A percentile compares a stretch with the other conserved stretches of the same genome.
Evolutionary conservation across 1,140 invertebrate species (phyloP).

Genomic region (Rhizoglyphus robini): DNA sequence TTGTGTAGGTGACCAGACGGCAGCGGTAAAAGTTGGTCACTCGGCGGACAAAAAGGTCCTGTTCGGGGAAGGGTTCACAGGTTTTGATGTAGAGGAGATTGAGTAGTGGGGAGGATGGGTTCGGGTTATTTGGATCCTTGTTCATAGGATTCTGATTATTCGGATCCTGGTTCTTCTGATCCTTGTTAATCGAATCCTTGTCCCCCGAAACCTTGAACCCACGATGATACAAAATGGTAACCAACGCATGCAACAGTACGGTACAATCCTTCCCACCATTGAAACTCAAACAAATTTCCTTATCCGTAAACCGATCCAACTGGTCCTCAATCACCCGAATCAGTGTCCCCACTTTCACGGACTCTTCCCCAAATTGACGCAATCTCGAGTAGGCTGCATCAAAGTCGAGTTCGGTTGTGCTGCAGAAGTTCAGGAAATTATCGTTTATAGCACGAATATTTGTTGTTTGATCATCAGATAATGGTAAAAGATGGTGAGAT

Average conservation of each 20-base stretch:
- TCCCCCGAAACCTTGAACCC: too few relatives aligned
- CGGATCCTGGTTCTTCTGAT: constrained; percentile 28
- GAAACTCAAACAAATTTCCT: constrained; percentile 57
- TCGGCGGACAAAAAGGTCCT: constrained; percentile 64
- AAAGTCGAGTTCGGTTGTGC: neutral
- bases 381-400: neutral
- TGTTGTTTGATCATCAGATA: neutral
- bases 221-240: constrained; percentile 41
- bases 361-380: neutral
- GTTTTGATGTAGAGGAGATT: constrained; percentile 58
- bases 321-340: neutral
- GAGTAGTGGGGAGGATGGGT: constrained; percentile 29
- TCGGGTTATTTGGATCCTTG: neutral
- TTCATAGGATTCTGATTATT: too few relatives aligned
- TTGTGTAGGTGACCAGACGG: constrained; percentile 49
- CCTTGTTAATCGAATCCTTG: too few relatives aligned
- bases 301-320: neutral
- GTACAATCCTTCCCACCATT: constrained; percentile 98
- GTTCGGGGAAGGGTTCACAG: constrained; percentile 63
- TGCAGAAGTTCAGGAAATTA: neutral
- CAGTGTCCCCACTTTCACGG: neutral
- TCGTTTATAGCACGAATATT: neutral
- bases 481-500: neutral
- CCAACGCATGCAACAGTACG: constrained; percentile 61
- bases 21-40: constrained; percentile 53